phyloP scores from a whole-genome alignment of 1,140 invertebrate species.

The Drosophila sp. region DNA sequence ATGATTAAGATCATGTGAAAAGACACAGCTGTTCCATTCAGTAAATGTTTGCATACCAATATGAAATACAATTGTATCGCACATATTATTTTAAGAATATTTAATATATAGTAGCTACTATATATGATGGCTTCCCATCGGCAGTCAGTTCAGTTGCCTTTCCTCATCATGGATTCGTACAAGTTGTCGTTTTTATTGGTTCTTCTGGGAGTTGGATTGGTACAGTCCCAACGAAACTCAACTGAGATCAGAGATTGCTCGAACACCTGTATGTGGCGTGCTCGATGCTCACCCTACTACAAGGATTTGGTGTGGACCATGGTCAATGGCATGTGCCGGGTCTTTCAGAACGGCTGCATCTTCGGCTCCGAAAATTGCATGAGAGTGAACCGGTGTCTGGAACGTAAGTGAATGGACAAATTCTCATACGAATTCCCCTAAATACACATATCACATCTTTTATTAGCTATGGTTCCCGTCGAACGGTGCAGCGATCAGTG shows the following conservation, averaged over 20 bases:
- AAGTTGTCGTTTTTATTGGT: slow-evolving; percentile 16
- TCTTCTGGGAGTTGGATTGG: slow-evolving; percentile 9
- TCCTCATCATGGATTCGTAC: not conserved
- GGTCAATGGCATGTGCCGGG: slow-evolving; percentile 33
- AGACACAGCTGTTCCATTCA: slow-evolving; percentile 13
- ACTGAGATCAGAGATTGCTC: slow-evolving; percentile 18
- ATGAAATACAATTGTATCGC: not conserved
- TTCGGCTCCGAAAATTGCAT: slow-evolving; percentile 47
- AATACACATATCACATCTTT: not conserved
- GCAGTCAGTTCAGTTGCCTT: slow-evolving; percentile 23
- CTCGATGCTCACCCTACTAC: slow-evolving; percentile 41
- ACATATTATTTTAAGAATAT: not conserved
- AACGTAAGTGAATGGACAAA: slow-evolving; percentile 18
- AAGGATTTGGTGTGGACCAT: slow-evolving; percentile 44
- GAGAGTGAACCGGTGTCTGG: slow-evolving; percentile 44
- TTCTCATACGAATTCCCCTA: not conserved
- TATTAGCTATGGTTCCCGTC: slow-evolving; percentile 19
- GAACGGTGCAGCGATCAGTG: slow-evolving; percentile 14
- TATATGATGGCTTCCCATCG: not conserved
- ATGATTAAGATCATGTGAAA: not conserved
- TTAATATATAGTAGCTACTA: slow-evolving; percentile 1
- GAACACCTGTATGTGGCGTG: slow-evolving; percentile 16
- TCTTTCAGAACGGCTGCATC: slow-evolving; percentile 56
- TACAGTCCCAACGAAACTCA: slow-evolving; percentile 25
- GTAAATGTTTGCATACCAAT: slow-evolving; percentile 1